Conservation (phyloP, 2,888 invertebrate genomes). For the Lycaena phlaeas region DNA sequence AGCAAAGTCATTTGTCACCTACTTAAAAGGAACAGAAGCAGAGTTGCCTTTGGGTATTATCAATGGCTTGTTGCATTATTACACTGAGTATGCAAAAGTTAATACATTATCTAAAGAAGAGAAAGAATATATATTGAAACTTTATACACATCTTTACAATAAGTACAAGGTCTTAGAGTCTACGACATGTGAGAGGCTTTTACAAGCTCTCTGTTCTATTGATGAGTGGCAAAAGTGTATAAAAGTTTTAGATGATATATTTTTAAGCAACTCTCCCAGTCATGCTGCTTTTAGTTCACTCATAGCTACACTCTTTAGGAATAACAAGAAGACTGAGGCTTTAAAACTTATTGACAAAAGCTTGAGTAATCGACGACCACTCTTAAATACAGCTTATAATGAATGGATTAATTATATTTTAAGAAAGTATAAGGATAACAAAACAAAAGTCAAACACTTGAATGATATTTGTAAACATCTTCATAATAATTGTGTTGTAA, state of each 20-base stretch:
- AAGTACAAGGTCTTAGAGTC: slow-evolving; percentile 75
- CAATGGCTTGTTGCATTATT: slow-evolving; percentile 71
- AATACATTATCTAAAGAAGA: slow-evolving; percentile 49
- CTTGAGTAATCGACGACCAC: slow-evolving; percentile 46
- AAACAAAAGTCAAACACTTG: slow-evolving; percentile 46
- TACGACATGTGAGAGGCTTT: slow-evolving; percentile 71
- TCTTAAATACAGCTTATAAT: slow-evolving; percentile 59
- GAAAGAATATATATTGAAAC: slow-evolving; percentile 66
- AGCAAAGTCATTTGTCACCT: slow-evolving; percentile 73
- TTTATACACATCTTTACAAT: slow-evolving; percentile 57
- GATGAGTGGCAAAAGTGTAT: slow-evolving; percentile 76
- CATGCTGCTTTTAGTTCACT: slow-evolving; percentile 64
- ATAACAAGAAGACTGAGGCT: slow-evolving; percentile 71
- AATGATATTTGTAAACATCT: slow-evolving; percentile 74
- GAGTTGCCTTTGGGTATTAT: slow-evolving; percentile 72
- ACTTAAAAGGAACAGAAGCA: slow-evolving; percentile 57
- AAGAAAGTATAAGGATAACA: slow-evolving; percentile 42
- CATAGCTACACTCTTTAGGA: slow-evolving; percentile 72
- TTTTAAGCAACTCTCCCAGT: slow-evolving; percentile 56
- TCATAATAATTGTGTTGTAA: slow-evolving; percentile 47
- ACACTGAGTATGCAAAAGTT: slow-evolving; percentile 44
- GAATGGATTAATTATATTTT: slow-evolving; percentile 67
- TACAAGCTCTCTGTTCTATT: slow-evolving; percentile 76
- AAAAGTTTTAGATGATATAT: slow-evolving; percentile 74
- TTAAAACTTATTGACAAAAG: slow-evolving; percentile 75